Conservation (phyloP, 2,113 vertebrate genomes). For the Paraplagusia blochii region DNA sequence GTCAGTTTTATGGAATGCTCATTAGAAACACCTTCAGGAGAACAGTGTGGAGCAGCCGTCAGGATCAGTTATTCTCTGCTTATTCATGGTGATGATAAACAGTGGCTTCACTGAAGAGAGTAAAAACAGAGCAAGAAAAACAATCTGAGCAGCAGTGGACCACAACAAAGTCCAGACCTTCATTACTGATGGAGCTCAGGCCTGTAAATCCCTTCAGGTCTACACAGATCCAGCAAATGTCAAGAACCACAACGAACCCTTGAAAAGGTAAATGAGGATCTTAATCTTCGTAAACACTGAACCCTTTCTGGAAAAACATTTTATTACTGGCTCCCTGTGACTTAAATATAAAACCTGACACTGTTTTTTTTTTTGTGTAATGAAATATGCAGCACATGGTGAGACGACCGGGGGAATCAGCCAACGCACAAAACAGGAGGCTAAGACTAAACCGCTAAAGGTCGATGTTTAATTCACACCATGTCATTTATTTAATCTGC, state of each 20-base stretch:
- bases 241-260: conserved; percentile 13
- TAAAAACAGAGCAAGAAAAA: conserved; percentile 19
- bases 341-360: too few species aligned
- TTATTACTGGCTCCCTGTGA: not conserved
- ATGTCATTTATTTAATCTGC: not conserved
- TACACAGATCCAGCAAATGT: conserved; percentile 2
- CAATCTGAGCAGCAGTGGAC: conserved; percentile 1
- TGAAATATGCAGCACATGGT: too few species aligned
- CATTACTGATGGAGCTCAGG: conserved; percentile 3
- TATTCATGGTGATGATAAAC: not conserved
- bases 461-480: not conserved
- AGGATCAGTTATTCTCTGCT: not conserved
- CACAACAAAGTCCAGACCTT: conserved; percentile 7
- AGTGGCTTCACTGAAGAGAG: conserved; percentile 1
- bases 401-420: too few species aligned
- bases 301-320: not conserved
- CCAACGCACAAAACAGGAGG: not conserved
- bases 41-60: not conserved
- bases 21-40: conserved; percentile 1
- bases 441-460: too few species aligned
- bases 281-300: conserved; percentile 3
- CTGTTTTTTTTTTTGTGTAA: too few species aligned
- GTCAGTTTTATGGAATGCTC: conserved; percentile 36
- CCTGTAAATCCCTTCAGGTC: conserved; percentile 5
- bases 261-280: not conserved